phyloP scores from a whole-genome alignment of 1,140 invertebrate species.

The Cephus cinctus region DNA sequence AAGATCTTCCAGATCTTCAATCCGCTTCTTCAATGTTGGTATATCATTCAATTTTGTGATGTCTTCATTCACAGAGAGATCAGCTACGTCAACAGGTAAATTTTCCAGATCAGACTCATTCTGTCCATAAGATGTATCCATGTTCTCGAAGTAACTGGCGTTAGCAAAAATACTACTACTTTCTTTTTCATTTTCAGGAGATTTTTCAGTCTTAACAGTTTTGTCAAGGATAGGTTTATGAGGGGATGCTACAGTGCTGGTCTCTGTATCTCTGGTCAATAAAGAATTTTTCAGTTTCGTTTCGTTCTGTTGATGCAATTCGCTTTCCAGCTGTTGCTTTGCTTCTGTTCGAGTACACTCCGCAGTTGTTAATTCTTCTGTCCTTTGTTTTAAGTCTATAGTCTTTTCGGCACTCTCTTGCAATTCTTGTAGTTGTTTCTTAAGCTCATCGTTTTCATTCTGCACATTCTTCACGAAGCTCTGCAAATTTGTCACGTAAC shows the following conservation, averaged over 20 bases:
- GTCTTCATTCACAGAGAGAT: constrained; percentile 2
- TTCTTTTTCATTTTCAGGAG: constrained; percentile 21
- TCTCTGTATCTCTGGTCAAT: no score
- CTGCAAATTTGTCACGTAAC: background rate
- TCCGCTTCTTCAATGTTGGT: constrained; percentile 8
- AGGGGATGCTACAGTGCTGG: no score
- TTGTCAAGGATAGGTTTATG: no score
- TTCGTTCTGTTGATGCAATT: no score
- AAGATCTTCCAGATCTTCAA: background rate
- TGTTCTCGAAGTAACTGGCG: constrained; percentile 34
- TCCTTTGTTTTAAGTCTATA: background rate
- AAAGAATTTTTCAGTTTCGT: no score
- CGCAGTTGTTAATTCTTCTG: constrained; percentile 9
- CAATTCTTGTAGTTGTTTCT: constrained; percentile 5
- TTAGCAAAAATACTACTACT: constrained; percentile 38
- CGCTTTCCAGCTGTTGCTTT: no score
- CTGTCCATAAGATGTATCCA: constrained; percentile 17
- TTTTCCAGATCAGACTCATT: constrained; percentile 1
- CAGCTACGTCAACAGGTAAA: background rate
- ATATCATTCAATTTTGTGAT: constrained; percentile 1
- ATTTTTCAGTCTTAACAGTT: constrained; percentile 5
- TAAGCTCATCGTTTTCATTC: constrained; percentile 2
- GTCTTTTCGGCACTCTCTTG: constrained; percentile 2
- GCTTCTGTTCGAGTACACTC: no score
- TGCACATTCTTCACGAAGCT: constrained; percentile 1